Evolutionary conservation across 2,888 invertebrate species (phyloP).

Genomic region (Xestia ashworthii): DNA sequence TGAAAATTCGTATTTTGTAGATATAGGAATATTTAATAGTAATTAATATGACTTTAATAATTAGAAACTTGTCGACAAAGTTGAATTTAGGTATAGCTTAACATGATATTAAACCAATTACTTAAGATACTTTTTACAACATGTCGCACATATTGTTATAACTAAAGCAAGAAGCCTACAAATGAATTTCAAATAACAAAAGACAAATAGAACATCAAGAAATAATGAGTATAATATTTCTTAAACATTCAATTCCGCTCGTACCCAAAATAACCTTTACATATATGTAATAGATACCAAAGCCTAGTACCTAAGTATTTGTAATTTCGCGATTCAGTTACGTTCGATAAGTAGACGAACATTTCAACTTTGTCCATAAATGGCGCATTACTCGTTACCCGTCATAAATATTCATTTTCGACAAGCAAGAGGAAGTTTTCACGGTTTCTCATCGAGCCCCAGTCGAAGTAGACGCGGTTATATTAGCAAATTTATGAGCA

Average conservation of each 20-base stretch:
- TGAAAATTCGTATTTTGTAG: constrained; percentile 78
- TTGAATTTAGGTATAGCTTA: constrained; percentile 50
- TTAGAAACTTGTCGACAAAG: constrained; percentile 52
- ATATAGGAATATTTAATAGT: constrained; percentile 68
- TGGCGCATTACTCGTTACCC: constrained; percentile 86
- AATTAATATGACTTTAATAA: constrained; percentile 57
- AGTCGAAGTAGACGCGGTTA: constrained; percentile 82
- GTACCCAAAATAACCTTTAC: constrained; percentile 34
- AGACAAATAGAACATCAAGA: constrained; percentile 4
- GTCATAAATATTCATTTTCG: constrained; percentile 90
- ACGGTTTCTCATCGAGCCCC: constrained; percentile 79
- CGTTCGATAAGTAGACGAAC: constrained; percentile 84
- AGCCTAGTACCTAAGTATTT: constrained; percentile 62
- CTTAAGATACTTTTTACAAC: constrained; percentile 46
- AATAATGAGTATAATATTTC: constrained; percentile 17
- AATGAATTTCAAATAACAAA: background rate
- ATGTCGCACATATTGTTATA: constrained; percentile 4
- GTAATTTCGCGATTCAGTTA: constrained; percentile 76
- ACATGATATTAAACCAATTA: constrained; percentile 42
- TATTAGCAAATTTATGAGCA: constrained; percentile 89
- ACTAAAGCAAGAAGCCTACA: background rate
- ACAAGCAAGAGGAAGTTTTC: constrained; percentile 86
- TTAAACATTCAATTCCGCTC: constrained; percentile 43
- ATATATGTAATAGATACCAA: constrained; percentile 35
- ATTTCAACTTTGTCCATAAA: constrained; percentile 89